Evolutionary conservation across 1,140 invertebrate genomes (phyloP).

Genomic region (Centruroides sculpturatus): DNA sequence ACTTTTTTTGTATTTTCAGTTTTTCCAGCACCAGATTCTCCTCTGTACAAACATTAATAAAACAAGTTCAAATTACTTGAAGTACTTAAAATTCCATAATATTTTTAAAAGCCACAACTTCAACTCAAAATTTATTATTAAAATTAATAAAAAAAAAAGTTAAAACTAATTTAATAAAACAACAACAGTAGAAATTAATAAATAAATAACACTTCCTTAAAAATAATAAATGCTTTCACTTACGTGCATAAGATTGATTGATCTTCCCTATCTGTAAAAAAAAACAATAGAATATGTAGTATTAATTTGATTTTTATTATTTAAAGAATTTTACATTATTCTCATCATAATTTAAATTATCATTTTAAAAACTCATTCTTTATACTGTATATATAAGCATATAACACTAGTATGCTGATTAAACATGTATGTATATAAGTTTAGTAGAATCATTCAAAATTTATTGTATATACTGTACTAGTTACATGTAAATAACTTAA

Average conservation of each 20-base stretch:
- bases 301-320: not conserved
- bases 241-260: conserved; percentile 96
- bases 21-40: conserved; percentile 99
- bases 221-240: conserved; percentile 20
- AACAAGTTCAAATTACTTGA: not conserved
- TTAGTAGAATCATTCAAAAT: too few species aligned
- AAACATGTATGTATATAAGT: too few species aligned
- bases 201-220: not conserved
- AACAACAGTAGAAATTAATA: too few species aligned
- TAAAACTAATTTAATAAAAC: not conserved
- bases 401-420: too few species aligned
- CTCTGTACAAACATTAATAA: conserved; percentile 31
- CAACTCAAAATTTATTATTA: too few species aligned
- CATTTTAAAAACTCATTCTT: too few species aligned
- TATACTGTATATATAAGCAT: too few species aligned
- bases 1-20: conserved; percentile 99
- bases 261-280: conserved; percentile 82
- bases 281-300: conserved; percentile 17
- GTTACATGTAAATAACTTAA: too few species aligned
- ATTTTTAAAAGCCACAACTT: not conserved
- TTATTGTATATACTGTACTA: too few species aligned
- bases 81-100: not conserved
- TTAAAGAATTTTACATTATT: too few species aligned
- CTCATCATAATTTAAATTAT: too few species aligned
- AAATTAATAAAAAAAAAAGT: too few species aligned